Evolutionary conservation across 1,140 invertebrate genomes (phyloP).

Genomic region (Drosophila lowei): DNA sequence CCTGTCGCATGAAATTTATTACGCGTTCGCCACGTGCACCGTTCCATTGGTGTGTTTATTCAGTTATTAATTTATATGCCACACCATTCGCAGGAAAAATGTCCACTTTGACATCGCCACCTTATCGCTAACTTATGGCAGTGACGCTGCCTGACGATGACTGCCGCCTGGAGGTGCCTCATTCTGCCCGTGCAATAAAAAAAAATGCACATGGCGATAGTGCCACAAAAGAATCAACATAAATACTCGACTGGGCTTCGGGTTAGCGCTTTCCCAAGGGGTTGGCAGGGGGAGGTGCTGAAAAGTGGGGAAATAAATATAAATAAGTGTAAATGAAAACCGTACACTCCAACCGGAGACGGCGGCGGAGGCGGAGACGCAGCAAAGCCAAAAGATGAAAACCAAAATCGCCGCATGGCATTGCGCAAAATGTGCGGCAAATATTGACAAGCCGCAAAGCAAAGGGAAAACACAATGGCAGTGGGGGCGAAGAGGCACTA

Average conservation of each 20-base stretch:
- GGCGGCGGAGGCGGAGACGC: not conserved
- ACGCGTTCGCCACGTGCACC: conserved; percentile 69
- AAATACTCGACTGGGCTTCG: conserved; percentile 32
- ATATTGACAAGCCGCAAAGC: conserved; percentile 47
- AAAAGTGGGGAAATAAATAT: conserved; percentile 58
- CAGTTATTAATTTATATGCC: conserved; percentile 45
- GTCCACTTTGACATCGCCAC: not conserved
- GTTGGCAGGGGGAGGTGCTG: conserved; percentile 1
- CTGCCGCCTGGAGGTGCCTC: not conserved
- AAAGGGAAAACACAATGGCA: not conserved
- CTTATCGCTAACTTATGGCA: conserved; percentile 48
- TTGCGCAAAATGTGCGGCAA: conserved; percentile 73
- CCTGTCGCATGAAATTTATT: conserved; percentile 49
- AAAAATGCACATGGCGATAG: conserved; percentile 62
- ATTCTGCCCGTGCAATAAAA: conserved; percentile 24
- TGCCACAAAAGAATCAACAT: conserved; percentile 57
- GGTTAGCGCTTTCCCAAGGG: not conserved
- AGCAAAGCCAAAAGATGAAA: conserved; percentile 43
- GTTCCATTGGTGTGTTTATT: conserved; percentile 9
- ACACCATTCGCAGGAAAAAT: conserved; percentile 6
- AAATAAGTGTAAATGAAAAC: conserved; percentile 74
- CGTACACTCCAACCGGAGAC: conserved; percentile 1
- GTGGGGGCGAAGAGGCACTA: not conserved
- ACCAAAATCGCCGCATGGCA: conserved; percentile 45
- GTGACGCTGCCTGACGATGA: conserved; percentile 16